Base-by-base conservation (phyloP, 2,888 invertebrate genomes). In the Drosophila bunnanda region DNA sequence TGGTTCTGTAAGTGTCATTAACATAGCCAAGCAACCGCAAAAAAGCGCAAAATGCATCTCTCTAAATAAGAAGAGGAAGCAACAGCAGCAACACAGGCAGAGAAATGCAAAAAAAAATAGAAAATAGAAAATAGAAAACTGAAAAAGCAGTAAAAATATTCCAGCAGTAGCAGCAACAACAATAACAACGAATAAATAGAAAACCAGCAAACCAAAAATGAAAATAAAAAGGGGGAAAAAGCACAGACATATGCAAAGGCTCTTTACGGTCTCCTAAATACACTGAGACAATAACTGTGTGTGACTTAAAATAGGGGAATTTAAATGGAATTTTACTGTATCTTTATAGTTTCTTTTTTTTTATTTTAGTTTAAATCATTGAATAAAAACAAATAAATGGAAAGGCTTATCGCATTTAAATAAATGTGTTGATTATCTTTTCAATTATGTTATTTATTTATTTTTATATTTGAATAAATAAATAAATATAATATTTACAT, bases 1-100 rank as follows among this genome's bases (percentile, higher is more conserved):
- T 72, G 54, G 50, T 74, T 77, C 65, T 65, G 64, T 64, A 79
- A 89, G 85, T 89, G 88, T 88, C 86, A 86, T 86, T 88, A 89
- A 85, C 82, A 86, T 76, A 82, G 88, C 82, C 80, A 84, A 86
- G 86, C 82, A 76, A 80, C 89, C 88, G 78, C 88, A 89, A 86
- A 89, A 89, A 89, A 88, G 86, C 78, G 80, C 82, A 87, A 84
- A 83, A 75, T 66, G 75, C 85, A 84, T 87, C 79, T 89, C 74
- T 58, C 60, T 56, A 56, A 70, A 52, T 34, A 59, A 58, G 43
- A 48, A 64, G 25, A 28, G 66, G 32, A 36, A 39, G 55, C 36
- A 12, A 13, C 57, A 22, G 57, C 54, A 71, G 54, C 71, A 69
- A 22, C 30, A 30, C 13, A 22, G 10, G 13, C 15, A 28, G 8